A percentile compares a stretch with the other conserved stretches of the same genome.
Evolutionary conservation across 2,888 invertebrate species (phyloP).

Genomic region (Rotaria sp.): DNA sequence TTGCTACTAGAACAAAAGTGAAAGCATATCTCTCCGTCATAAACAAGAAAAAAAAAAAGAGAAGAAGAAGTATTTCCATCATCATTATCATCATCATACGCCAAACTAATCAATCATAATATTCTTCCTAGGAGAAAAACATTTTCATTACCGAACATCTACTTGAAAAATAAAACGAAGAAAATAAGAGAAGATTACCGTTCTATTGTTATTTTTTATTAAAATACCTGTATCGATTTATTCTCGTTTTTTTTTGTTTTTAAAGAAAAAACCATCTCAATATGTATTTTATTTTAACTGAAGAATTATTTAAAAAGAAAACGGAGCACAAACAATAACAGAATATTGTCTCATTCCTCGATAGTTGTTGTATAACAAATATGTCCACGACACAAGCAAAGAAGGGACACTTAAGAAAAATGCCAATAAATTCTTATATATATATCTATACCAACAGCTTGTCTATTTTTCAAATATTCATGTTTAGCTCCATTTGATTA

Average conservation of each 20-base stretch:
- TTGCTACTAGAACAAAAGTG: not conserved
- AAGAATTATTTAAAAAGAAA: not conserved
- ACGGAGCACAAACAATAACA: no score
- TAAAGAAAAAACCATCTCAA: not conserved
- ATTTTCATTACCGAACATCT: not conserved
- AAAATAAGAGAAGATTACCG: not conserved
- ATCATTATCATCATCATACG: not conserved
- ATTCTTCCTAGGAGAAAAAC: not conserved
- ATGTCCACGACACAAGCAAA: no score
- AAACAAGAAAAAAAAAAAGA: not conserved
- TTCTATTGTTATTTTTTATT: not conserved
- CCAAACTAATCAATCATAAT: not conserved
- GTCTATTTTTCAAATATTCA: not conserved
- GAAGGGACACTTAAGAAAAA: not conserved
- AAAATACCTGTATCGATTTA: not conserved
- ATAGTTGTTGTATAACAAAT: no score
- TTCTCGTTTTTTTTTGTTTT: not conserved
- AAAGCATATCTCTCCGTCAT: not conserved
- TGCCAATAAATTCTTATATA: not conserved
- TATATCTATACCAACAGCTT: not conserved
- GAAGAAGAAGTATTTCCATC: not conserved
- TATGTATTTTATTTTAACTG: not conserved
- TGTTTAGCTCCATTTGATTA: not conserved
- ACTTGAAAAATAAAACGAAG: not conserved
- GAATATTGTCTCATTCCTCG: no score